Conservation (phyloP, 2,113 vertebrate species). For the Sciurus niger region DNA sequence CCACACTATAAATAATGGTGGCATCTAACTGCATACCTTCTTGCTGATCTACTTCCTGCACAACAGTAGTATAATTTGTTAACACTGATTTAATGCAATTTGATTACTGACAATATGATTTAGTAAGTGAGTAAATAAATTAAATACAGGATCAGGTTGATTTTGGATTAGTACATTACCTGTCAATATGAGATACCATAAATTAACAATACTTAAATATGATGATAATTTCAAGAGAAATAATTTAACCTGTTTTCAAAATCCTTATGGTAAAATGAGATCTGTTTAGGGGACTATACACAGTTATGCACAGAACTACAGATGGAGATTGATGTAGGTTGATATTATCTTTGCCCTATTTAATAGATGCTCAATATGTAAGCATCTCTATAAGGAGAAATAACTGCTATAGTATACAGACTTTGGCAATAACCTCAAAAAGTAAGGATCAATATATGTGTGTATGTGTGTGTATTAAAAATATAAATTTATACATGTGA, state of each 20-base stretch:
- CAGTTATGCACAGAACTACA: background rate
- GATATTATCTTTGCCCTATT: background rate
- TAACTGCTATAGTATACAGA: background rate
- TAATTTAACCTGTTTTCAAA: background rate
- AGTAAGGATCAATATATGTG: background rate
- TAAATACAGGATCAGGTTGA: background rate
- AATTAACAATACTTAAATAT: background rate
- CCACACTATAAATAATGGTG: background rate
- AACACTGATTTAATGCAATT: background rate
- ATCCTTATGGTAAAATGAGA: background rate
- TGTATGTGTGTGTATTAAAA: too few relatives aligned
- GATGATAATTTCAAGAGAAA: conserved; percentile 10
- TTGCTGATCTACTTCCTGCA: too few relatives aligned
- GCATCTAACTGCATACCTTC: too few relatives aligned
- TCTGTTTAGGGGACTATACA: background rate
- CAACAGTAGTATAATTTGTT: background rate
- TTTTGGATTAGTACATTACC: background rate
- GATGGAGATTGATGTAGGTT: background rate
- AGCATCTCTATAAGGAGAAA: background rate
- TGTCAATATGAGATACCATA: background rate
- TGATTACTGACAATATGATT: background rate
- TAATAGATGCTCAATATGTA: background rate
- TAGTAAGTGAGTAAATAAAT: background rate
- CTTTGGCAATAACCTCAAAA: background rate
- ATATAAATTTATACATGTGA: background rate